Conservation (phyloP, 2,888 invertebrate genomes). For the Didymodactylos carnosus region DNA sequence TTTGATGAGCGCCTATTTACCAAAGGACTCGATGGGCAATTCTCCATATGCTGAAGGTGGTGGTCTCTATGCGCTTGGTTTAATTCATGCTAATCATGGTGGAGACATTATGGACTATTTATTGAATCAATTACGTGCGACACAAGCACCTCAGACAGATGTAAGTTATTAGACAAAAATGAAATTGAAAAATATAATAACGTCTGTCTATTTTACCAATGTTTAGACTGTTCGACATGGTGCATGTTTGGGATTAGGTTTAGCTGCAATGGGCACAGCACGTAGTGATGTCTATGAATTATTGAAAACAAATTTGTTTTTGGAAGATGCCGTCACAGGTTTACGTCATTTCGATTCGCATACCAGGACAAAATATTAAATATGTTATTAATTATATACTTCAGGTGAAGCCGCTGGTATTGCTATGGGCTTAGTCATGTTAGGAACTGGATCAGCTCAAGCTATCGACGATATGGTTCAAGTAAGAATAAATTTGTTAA, state of each 20-base stretch:
- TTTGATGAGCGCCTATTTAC: slow-evolving; percentile 91
- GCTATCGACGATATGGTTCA: slow-evolving; percentile 76
- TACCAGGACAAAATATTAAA: too few species aligned
- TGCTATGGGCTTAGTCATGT: slow-evolving; percentile 97
- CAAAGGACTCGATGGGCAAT: slow-evolving; percentile 67
- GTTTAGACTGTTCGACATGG: slow-evolving; percentile 75
- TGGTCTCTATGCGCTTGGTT: slow-evolving; percentile 60
- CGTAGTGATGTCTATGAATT: slow-evolving; percentile 78
- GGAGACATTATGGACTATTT: slow-evolving; percentile 70
- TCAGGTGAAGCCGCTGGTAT: slow-evolving; percentile 97
- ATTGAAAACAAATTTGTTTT: slow-evolving; percentile 81
- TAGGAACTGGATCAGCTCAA: slow-evolving; percentile 70
- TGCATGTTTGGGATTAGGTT: slow-evolving; percentile 80
- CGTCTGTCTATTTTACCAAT: not conserved
- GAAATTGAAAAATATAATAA: too few species aligned
- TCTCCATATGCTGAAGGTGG: slow-evolving; percentile 40
- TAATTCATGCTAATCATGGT: slow-evolving; percentile 97
- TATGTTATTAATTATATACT: too few species aligned
- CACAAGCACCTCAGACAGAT: slow-evolving; percentile 19
- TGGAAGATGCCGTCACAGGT: slow-evolving; percentile 94
- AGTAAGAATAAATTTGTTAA: not conserved
- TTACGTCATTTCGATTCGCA: too few species aligned
- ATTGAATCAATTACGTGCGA: slow-evolving; percentile 12
- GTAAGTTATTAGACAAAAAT: too few species aligned
- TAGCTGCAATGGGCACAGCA: slow-evolving; percentile 95